These are phyloP conservation scores for Calcarius lapponicus DNA, from an alignment of 2,797 vertebrate species.

Conservation along the genomic window DNA sequence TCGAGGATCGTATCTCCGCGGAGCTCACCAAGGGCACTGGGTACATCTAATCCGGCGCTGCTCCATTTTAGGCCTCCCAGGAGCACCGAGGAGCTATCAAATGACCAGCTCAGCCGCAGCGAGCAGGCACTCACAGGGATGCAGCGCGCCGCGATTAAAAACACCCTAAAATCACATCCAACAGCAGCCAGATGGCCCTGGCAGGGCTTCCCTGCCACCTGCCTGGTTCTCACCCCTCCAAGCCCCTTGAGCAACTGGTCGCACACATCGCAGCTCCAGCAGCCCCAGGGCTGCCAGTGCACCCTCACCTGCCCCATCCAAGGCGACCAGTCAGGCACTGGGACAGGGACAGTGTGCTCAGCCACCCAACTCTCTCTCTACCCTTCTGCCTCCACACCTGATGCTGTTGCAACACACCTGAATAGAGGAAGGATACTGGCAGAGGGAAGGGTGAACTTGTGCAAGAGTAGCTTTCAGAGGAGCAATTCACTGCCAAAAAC, in stretches of 20 bases:
- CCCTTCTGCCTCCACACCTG: not conserved
- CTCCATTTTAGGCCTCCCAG: not conserved
- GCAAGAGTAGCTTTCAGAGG: not conserved
- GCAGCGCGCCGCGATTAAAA: not conserved
- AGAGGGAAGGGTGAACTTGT: not conserved
- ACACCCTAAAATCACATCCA: not conserved
- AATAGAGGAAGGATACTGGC: not conserved
- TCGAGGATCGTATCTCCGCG: not conserved
- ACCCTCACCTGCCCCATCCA: not conserved
- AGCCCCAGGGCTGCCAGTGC: not conserved
- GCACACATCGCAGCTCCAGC: not conserved
- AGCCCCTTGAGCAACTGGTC: not conserved
- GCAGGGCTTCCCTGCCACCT: not conserved
- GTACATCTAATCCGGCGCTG: conserved; percentile 73
- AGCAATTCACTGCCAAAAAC: not conserved
- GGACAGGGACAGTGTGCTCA: not conserved
- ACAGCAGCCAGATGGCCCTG: not conserved
- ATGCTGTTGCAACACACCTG: not conserved
- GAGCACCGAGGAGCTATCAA: not conserved
- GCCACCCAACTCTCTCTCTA: not conserved
- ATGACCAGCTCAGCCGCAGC: not conserved
- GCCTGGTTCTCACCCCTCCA: not conserved
- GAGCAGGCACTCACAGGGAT: not conserved
- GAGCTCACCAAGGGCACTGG: conserved; percentile 80
- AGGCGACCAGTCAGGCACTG: not conserved